phyloP scores from a whole-genome alignment of 2,113 vertebrate genomes.

The Tamias sibiricus region DNA sequence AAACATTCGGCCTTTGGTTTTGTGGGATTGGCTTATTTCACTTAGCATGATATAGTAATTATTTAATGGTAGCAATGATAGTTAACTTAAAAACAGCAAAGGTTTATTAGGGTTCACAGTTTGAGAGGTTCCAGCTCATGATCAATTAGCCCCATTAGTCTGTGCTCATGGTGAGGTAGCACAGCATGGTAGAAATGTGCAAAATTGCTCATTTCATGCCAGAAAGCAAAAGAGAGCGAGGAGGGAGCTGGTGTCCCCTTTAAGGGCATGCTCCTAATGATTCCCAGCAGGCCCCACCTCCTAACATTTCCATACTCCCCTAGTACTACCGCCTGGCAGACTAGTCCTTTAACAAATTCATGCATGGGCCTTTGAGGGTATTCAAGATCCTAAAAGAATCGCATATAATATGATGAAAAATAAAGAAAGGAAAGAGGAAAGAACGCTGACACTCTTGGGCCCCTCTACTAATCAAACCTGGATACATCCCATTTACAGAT shows the following conservation, averaged over 20 bases:
- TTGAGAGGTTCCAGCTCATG: not conserved
- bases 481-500: not conserved
- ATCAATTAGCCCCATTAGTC: not conserved
- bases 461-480: not conserved
- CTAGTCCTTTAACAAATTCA: not conserved
- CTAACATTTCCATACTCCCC: not conserved
- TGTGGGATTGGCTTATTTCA: too few relatives aligned
- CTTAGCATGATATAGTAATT: too few relatives aligned
- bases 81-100: not conserved
- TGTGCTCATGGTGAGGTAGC: not conserved
- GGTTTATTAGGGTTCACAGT: not conserved
- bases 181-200: not conserved
- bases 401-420: not conserved
- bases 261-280: not conserved
- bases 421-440: not conserved
- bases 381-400: not conserved
- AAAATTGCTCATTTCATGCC: not conserved
- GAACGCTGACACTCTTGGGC: not conserved
- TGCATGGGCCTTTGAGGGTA: not conserved
- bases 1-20: too few relatives aligned
- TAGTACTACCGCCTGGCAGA: not conserved
- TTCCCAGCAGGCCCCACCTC: not conserved
- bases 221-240: not conserved
- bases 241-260: not conserved
- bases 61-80: too few relatives aligned